Percentiles rank a stretch among this genome's conserved stretches.
These are phyloP conservation scores for Antedon bifida DNA, from an alignment of 35 echinoderm and acorn worm species.

Conservation along the genomic window DNA sequence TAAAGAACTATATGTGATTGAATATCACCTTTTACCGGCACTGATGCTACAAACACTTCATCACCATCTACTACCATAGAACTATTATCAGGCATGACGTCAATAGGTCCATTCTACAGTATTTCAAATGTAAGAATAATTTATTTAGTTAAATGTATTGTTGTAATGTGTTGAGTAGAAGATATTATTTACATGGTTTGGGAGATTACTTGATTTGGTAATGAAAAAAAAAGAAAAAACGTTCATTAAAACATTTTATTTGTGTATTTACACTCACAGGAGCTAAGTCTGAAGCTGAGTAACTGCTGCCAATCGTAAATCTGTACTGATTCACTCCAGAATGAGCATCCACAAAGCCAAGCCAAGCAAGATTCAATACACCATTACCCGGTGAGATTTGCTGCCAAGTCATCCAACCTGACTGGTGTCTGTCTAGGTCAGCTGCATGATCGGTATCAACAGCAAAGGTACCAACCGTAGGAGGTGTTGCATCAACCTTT, in stretches of 20 bases:
- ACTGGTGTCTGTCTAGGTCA: no score
- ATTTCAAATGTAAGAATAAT: neutral
- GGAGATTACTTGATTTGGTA: neutral
- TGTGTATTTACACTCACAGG: neutral
- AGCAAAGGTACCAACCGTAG: slow-evolving; percentile 19
- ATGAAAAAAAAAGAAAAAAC: no score
- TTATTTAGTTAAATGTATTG: no score
- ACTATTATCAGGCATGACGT: neutral
- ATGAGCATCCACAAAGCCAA: neutral
- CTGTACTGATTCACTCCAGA: neutral
- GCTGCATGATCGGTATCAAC: slow-evolving; percentile 15
- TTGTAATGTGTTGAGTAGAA: no score
- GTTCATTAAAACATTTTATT: neutral
- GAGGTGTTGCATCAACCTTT: slow-evolving; percentile 9
- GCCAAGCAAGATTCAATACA: neutral
- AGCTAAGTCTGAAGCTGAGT: neutral
- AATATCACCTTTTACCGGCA: neutral
- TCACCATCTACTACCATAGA: neutral
- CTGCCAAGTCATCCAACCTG: slow-evolving; percentile 15
- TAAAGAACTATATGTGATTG: neutral
- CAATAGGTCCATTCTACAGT: neutral
- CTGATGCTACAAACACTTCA: no score
- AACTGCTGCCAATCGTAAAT: neutral
- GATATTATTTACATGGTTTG: no score
- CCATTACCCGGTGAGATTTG: neutral